A percentile compares a stretch with the other conserved stretches of the same genome.
Evolutionary conservation across 2,797 vertebrate genomes (phyloP).

Genomic region (Falco rusticolus): DNA sequence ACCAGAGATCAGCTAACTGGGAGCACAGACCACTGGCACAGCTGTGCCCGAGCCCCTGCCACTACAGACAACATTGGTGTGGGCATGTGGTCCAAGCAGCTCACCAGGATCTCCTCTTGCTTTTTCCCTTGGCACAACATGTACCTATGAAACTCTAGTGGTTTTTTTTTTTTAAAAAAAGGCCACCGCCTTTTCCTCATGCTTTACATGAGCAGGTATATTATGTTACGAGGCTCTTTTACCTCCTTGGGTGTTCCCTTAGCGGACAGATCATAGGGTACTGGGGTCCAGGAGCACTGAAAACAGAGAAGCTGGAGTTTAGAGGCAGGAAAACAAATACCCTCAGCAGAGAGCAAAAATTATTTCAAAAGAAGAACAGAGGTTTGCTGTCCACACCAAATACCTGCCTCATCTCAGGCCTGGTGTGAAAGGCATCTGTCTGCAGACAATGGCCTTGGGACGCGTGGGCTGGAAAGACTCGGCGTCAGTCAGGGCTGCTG

Average conservation of each 20-base stretch:
- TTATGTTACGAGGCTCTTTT: background rate
- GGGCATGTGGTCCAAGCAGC: background rate
- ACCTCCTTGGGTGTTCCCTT: background rate
- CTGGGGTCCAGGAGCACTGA: background rate
- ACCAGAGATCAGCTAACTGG: background rate
- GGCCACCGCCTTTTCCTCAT: background rate
- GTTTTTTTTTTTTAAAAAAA: background rate
- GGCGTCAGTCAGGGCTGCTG: background rate
- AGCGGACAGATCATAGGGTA: background rate
- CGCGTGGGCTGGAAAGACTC: background rate
- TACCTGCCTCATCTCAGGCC: rapidly evolving
- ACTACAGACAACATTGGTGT: background rate
- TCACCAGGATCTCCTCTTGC: background rate
- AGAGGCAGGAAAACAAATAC: background rate
- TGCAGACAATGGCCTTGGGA: background rate
- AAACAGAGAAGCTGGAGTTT: background rate
- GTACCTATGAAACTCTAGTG: background rate
- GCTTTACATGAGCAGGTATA: rapidly evolving
- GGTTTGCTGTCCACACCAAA: background rate
- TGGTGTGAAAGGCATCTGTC: background rate
- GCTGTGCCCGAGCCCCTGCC: background rate
- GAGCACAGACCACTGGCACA: background rate
- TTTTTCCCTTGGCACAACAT: background rate
- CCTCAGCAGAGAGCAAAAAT: background rate
- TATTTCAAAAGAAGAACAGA: background rate